phyloP scores from a whole-genome alignment of 2,797 vertebrate genomes.

The Brotogeris chrysoptera region DNA sequence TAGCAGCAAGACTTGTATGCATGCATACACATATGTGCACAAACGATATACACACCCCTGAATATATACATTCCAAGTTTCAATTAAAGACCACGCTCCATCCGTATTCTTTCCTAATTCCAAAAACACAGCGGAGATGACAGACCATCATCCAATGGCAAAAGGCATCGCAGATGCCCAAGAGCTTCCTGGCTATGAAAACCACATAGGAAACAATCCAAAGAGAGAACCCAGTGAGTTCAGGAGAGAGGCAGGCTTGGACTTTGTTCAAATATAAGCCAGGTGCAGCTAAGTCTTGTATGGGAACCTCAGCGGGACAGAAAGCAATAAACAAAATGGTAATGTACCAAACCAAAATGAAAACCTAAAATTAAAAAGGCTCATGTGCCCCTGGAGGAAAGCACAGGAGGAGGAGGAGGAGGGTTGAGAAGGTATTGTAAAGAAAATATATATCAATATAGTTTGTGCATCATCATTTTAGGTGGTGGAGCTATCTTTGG shows the following conservation, averaged over 20 bases:
- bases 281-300: conserved; percentile 38
- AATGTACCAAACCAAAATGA: conserved; percentile 47
- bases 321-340: conserved; percentile 51
- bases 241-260: conserved; percentile 9
- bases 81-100: background rate
- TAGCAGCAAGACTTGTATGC: background rate
- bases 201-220: background rate
- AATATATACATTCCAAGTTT: background rate
- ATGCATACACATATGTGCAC: background rate
- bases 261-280: conserved; percentile 49
- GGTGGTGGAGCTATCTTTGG: background rate
- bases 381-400: background rate
- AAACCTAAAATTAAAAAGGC: conserved; percentile 34
- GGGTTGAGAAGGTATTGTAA: background rate
- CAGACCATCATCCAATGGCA: background rate
- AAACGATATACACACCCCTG: background rate
- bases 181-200: background rate
- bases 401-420: background rate
- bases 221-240: background rate
- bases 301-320: conserved; percentile 37
- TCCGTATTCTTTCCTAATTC: background rate
- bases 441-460: background rate
- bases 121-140: background rate
- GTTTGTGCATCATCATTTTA: background rate
- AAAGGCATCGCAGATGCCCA: background rate